Base-by-base conservation (phyloP, 1,140 invertebrate species). In the Rhagoletis pomonella region DNA sequence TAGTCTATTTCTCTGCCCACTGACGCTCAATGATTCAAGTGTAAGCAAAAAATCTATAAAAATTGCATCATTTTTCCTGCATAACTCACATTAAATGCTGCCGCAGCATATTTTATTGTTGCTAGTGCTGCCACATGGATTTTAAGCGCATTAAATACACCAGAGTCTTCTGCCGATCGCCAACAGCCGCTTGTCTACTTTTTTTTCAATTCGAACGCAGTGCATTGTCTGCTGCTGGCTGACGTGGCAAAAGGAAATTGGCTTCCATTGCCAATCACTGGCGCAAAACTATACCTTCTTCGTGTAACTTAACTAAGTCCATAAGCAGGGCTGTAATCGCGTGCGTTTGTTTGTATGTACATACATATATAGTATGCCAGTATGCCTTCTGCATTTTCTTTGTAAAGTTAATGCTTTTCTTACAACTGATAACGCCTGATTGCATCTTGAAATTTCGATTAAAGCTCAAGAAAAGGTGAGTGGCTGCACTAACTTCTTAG, bases 391-490 rank as follows among this genome's bases (percentile, higher is more conserved):
- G 29, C 19, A 10, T 1, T 67, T 67, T 39, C 29, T 67, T 42
- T 42, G 19, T 42, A 67, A 42, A 67, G 29, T 14, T 10, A 42
- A 42, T 67, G 19, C 4, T 29, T 67, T 10, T 67, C 64, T 1
- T 9, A 29, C 7, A 67, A 67, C 29, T 67, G 64, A 67, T 67
- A 67, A 42, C 29, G 64, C 64, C 64, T 67, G 29, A 67, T 67
- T 67, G 64, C 64, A 67, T 67, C 29, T 67, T 67, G 29, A 67
- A 67, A 19, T 42, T 67, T 67, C 7, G 6, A 12, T 42, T 67
- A 67, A 67, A 42, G 0, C 29, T 55, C 7, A 67, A 42, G 29
- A 29, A 67, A 67, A 42, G 19, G 29, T 42, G 64, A 0, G 39
- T 67, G 10, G 64, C 64, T 67, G 6, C 29, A 10, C 64, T 55